These are phyloP conservation scores for Lagenorhynchus albirostris DNA, from an alignment of 2,113 vertebrate species.

Conservation along the genomic window DNA sequence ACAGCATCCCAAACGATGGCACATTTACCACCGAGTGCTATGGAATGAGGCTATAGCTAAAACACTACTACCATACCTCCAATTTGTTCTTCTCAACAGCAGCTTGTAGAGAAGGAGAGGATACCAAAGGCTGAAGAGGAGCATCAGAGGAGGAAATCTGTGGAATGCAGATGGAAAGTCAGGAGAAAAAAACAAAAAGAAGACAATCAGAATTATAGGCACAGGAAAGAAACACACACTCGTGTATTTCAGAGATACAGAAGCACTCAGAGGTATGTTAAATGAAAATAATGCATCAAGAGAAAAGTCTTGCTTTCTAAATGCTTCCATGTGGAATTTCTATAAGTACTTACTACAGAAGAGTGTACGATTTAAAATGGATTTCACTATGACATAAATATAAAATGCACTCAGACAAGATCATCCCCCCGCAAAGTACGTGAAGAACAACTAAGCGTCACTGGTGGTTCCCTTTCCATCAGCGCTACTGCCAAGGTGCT, in stretches of 20 bases:
- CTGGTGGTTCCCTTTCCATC: constrained; percentile 65
- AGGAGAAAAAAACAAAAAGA: constrained; percentile 76
- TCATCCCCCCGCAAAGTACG: constrained; percentile 41
- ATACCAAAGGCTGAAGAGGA: constrained; percentile 87
- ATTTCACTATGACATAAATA: constrained; percentile 58
- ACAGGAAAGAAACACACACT: constrained; percentile 27
- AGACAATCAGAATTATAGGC: constrained; percentile 65
- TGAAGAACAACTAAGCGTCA: constrained; percentile 74
- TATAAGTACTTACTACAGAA: constrained; percentile 43
- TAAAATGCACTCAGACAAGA: constrained; percentile 66
- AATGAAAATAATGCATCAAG: neutral
- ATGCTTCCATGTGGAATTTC: constrained; percentile 40
- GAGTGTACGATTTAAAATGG: constrained; percentile 54
- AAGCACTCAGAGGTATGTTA: constrained; percentile 26
- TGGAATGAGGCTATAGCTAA: neutral
- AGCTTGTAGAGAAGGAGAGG: constrained; percentile 90
- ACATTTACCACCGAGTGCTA: neutral
- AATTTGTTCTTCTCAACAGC: constrained; percentile 91
- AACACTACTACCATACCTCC: constrained; percentile 86
- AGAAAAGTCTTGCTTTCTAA: neutral
- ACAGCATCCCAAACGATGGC: neutral
- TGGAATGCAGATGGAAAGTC: constrained; percentile 76
- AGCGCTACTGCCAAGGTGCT: constrained; percentile 67
- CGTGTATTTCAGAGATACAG: neutral
- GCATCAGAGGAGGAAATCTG: constrained; percentile 91